These are phyloP conservation scores for Lampris megalopsis DNA, from an alignment of 2,113 vertebrate genomes.

Conservation along the genomic window DNA sequence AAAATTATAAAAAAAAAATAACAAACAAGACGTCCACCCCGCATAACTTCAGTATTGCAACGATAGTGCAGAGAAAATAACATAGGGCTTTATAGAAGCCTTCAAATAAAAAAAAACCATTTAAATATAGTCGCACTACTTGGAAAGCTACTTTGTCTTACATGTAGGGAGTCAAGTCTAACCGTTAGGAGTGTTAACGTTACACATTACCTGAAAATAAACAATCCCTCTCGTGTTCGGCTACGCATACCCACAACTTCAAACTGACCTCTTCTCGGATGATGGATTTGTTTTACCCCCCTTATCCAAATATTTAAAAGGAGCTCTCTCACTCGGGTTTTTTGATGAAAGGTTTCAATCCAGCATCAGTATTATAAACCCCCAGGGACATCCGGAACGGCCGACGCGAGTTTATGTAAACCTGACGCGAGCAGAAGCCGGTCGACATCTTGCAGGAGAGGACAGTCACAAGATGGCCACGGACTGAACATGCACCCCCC, in stretches of 20 bases:
- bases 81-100: not conserved
- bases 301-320: too few species aligned
- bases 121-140: not conserved
- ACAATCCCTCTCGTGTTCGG: not conserved
- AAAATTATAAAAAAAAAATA: not conserved
- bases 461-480: not conserved
- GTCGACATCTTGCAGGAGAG: not conserved
- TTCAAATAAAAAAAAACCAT: constrained; percentile 1
- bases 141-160: not conserved
- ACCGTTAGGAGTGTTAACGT: not conserved
- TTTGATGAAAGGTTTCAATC: not conserved
- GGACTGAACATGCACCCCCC: not conserved
- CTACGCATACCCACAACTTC: not conserved
- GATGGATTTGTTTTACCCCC: not conserved
- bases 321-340: not conserved
- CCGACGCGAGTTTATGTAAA: too few species aligned
- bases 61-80: constrained; percentile 4
- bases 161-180: constrained; percentile 3
- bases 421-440: too few species aligned
- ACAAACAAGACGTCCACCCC: not conserved
- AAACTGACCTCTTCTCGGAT: not conserved
- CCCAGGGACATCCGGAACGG: too few species aligned
- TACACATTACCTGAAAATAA: not conserved
- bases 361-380: too few species aligned
- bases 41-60: not conserved